Conservation (phyloP, 2,888 invertebrate genomes). For the Papilio elwesi region DNA sequence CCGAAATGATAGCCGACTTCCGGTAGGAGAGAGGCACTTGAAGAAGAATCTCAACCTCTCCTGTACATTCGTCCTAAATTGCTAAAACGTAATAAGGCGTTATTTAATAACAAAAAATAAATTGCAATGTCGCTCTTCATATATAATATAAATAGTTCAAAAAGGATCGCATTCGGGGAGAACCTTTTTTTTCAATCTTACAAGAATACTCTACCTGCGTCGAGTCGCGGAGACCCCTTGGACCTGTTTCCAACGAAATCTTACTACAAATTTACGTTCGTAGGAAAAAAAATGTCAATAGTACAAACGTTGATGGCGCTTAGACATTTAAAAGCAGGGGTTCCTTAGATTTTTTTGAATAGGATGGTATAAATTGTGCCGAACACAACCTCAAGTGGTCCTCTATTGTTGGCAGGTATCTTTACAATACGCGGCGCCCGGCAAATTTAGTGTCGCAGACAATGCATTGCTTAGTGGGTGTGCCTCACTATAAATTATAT, state of each 20-base stretch:
- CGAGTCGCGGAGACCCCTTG: slow-evolving; percentile 45
- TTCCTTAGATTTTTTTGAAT: slow-evolving; percentile 54
- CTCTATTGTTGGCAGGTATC: slow-evolving; percentile 56
- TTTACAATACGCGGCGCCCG: slow-evolving; percentile 52
- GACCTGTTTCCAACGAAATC: slow-evolving; percentile 60
- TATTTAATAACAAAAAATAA: slow-evolving; percentile 9
- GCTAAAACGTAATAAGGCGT: neutral
- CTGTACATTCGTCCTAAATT: too few species aligned
- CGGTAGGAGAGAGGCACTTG: too few species aligned
- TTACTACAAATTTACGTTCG: slow-evolving; percentile 74
- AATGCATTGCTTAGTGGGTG: slow-evolving; percentile 58
- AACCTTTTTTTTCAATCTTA: slow-evolving; percentile 54
- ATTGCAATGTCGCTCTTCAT: slow-evolving; percentile 27
- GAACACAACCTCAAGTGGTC: slow-evolving; percentile 61
- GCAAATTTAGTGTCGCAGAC: slow-evolving; percentile 56
- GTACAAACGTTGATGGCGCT: slow-evolving; percentile 70
- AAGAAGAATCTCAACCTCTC: too few species aligned
- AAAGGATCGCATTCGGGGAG: slow-evolving; percentile 61
- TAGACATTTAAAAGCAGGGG: slow-evolving; percentile 59
- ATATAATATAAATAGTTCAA: slow-evolving; percentile 39
- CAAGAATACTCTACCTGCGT: slow-evolving; percentile 69
- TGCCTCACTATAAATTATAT: slow-evolving; percentile 43
- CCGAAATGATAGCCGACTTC: too few species aligned
- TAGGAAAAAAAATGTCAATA: slow-evolving; percentile 63
- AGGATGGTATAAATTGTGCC: slow-evolving; percentile 57